phyloP scores from a whole-genome alignment of 1,140 invertebrate genomes.

The Globodera ellingtonae region DNA sequence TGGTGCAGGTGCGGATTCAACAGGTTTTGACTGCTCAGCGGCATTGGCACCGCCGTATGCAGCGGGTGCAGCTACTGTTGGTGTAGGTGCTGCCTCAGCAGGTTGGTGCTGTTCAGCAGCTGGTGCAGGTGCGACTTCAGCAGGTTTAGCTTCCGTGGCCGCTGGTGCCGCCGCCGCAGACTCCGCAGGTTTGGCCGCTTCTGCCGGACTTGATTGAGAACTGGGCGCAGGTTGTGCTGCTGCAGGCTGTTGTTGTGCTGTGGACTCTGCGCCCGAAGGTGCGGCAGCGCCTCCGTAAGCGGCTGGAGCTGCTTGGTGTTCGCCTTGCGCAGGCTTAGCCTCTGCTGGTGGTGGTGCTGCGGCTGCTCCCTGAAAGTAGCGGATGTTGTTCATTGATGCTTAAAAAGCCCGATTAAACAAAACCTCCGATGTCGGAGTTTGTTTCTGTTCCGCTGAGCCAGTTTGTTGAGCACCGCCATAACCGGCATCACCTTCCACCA shows the following conservation, averaged over 20 bases:
- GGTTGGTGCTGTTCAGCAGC: not conserved
- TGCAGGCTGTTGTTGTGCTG: not conserved
- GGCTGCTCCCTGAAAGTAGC: not conserved
- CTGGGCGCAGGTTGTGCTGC: not conserved
- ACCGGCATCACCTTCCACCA: not conserved
- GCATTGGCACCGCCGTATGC: conserved; percentile 1
- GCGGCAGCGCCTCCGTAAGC: not conserved
- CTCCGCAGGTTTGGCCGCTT: not conserved
- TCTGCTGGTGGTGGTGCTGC: not conserved
- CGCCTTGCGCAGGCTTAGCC: not conserved
- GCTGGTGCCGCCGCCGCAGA: not conserved
- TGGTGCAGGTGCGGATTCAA: conserved; percentile 4
- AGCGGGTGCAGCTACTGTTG: not conserved
- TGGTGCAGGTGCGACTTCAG: not conserved
- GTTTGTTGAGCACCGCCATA: not conserved
- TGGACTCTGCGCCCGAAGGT: not conserved
- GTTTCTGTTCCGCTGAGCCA: not conserved
- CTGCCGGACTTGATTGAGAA: not conserved
- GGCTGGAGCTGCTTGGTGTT: not conserved
- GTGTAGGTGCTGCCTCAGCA: not conserved
- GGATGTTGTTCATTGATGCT: too few relatives aligned
- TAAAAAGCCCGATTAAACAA: too few relatives aligned
- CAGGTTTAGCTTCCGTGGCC: not conserved
- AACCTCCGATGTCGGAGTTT: not conserved
- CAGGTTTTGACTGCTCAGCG: conserved; percentile 2